A percentile compares a stretch with the other conserved stretches of the same genome.
Evolutionary conservation across 2,113 vertebrate genomes (phyloP).

Genomic region (Eurypyga helias): DNA sequence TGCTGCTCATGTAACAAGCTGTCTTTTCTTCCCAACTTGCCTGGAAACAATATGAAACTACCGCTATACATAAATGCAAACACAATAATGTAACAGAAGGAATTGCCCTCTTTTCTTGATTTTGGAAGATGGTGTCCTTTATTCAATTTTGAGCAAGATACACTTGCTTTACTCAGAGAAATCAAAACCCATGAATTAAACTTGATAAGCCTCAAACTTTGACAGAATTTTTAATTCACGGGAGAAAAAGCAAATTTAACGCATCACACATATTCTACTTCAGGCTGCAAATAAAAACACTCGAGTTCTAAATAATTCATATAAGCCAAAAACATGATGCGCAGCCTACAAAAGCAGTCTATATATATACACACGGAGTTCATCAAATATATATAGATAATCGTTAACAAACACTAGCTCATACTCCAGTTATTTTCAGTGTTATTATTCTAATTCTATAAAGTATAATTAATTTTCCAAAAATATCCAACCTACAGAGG

Average conservation of each 20-base stretch:
- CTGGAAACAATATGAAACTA: slow-evolving; percentile 14
- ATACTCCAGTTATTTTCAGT: background rate
- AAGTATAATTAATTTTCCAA: slow-evolving; percentile 50
- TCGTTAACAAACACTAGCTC: slow-evolving; percentile 19
- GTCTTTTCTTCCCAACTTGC: background rate
- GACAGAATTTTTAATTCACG: background rate
- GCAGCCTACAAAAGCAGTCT: slow-evolving; percentile 5
- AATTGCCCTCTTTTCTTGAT: background rate
- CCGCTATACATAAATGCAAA: background rate
- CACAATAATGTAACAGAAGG: background rate
- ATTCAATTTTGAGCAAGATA: background rate
- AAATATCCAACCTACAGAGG: slow-evolving; percentile 31
- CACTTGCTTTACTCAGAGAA: background rate
- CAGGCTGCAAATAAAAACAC: slow-evolving; percentile 32
- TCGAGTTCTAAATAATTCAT: slow-evolving; percentile 18
- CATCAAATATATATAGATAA: slow-evolving; percentile 1
- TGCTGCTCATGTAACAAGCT: background rate
- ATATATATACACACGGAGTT: background rate
- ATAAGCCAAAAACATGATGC: slow-evolving; percentile 1
- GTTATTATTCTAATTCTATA: slow-evolving; percentile 22
- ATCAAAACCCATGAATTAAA: background rate
- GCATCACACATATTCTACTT: background rate
- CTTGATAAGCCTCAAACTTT: background rate
- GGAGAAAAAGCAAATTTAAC: slow-evolving; percentile 39
- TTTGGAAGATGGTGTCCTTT: background rate